Percentiles rank a stretch among this genome's conserved stretches.
phyloP scores from a whole-genome alignment of 2,888 invertebrate species.

The Patella ulyssiponensis region DNA sequence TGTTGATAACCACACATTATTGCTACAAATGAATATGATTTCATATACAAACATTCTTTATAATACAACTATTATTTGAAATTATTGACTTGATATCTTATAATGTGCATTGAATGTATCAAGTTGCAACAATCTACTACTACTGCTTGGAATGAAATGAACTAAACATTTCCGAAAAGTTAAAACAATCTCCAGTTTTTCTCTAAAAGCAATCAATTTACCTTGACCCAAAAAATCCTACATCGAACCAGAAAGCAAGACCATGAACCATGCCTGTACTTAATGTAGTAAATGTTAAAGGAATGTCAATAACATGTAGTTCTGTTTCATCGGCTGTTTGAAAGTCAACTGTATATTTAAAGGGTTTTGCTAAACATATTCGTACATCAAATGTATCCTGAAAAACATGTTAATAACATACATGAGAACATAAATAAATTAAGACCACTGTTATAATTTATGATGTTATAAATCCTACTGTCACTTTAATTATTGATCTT shows the following conservation, averaged over 20 bases:
- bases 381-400: conserved; percentile 96
- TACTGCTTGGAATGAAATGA: no score
- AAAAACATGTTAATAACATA: conserved; percentile 22
- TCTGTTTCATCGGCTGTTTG: conserved; percentile 92
- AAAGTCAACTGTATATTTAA: conserved; percentile 94
- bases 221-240: conserved; percentile 87
- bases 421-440: no score
- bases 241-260: conserved; percentile 99
- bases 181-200: no score
- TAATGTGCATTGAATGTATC: no score
- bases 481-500: no score
- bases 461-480: no score
- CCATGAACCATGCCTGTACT: conserved; percentile 97
- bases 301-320: conserved; percentile 94
- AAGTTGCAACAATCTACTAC: not conserved
- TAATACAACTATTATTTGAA: not conserved
- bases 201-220: conserved; percentile 42
- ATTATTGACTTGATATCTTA: not conserved
- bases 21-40: conserved; percentile 68
- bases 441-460: no score
- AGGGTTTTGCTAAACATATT: conserved; percentile 95
- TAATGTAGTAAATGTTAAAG: conserved; percentile 90
- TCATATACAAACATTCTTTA: not conserved
- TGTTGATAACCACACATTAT: conserved; percentile 96
- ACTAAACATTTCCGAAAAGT: no score